phyloP scores from a whole-genome alignment of 2,888 invertebrate genomes.

The Nowickia ferox region DNA sequence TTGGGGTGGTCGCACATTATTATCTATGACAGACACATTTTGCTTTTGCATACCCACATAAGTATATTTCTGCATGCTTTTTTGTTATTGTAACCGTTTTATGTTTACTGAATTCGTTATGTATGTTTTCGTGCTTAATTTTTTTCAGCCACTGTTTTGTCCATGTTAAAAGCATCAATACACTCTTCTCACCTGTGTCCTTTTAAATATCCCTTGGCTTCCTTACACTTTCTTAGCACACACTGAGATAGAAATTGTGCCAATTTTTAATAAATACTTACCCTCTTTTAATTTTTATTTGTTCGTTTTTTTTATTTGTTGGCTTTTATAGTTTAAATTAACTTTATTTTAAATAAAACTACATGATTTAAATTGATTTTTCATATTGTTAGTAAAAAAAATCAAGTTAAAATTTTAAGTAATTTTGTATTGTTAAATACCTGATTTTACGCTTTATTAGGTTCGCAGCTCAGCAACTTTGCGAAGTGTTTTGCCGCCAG shows the following conservation, averaged over 20 bases:
- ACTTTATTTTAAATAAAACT: slow-evolving; percentile 36
- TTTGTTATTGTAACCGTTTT: slow-evolving; percentile 27
- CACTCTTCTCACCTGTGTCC: slow-evolving; percentile 38
- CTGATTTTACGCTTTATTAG: slow-evolving; percentile 68
- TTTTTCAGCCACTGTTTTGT: slow-evolving; percentile 28
- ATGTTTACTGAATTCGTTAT: slow-evolving; percentile 31
- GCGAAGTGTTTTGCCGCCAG: slow-evolving; percentile 80
- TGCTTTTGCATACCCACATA: neutral
- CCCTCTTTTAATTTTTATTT: slow-evolving; percentile 33
- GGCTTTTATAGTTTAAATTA: slow-evolving; percentile 38
- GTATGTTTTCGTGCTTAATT: slow-evolving; percentile 28
- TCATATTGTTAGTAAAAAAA: neutral
- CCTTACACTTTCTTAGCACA: slow-evolving; percentile 45
- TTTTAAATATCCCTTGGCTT: slow-evolving; percentile 36
- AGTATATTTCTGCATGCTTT: slow-evolving; percentile 43
- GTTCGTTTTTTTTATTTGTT: slow-evolving; percentile 36
- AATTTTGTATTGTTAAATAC: slow-evolving; percentile 6
- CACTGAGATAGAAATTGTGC: slow-evolving; percentile 53
- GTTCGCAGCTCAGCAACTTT: slow-evolving; percentile 77
- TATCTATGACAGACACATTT: slow-evolving; percentile 9
- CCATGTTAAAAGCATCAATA: slow-evolving; percentile 20
- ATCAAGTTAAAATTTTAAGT: neutral
- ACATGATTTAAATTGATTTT: neutral
- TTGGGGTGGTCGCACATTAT: slow-evolving; percentile 27
- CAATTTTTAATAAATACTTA: slow-evolving; percentile 50